Evolutionary conservation across 2,113 vertebrate species (phyloP), one percentile per base, ranked within the genome.

Genomic region (Sula dactylatra): DNA sequence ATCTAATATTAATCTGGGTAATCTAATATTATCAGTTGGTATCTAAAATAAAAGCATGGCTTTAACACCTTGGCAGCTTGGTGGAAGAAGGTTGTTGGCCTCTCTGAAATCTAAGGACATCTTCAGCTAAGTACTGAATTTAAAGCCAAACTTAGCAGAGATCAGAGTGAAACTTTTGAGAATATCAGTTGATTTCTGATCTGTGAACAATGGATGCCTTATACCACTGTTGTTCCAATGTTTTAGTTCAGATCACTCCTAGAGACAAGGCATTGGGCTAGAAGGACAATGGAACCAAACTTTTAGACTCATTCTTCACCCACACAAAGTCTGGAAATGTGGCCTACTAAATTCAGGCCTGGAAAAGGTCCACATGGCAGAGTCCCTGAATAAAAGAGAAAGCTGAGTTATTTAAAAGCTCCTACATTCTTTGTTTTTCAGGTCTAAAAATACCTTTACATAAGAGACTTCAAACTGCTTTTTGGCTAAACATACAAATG

Each of bases 401-500:
- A 67, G 11, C 13, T 27, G 32, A 45, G 25, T 95, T 87, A 80
- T 66, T 89, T 45, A 85, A 65, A 66, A 79, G 25, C 65, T 91
- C n/a, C 11, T 0, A 0, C 54, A 67, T 65, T 82, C 73, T 93
- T 94, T 79, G 65, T 52, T 93, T 93, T 84, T 77, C 50, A n/a
- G 36, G 14, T 47, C 84, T 91, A 88, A 95, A 93, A 94, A 93
- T 92, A 80, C 42, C 77, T 96, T 62, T 44, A 34, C 58, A 21
- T 70, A 32, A 81, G 55, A 90, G 78, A 85, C 32, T 82, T 96
- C 89, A 90, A 94, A 66, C 45, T 0, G 18, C 2, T 87, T 96
- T 69, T 69, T 86, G 69, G 61, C 91, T 96, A 89, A 95, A 85
- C 84, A 91, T 32, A 97, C 58, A 91, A 93, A 85, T 85, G 86